Evolutionary conservation across 2,113 vertebrate genomes (phyloP).

Genomic region (Pogona vitticeps): DNA sequence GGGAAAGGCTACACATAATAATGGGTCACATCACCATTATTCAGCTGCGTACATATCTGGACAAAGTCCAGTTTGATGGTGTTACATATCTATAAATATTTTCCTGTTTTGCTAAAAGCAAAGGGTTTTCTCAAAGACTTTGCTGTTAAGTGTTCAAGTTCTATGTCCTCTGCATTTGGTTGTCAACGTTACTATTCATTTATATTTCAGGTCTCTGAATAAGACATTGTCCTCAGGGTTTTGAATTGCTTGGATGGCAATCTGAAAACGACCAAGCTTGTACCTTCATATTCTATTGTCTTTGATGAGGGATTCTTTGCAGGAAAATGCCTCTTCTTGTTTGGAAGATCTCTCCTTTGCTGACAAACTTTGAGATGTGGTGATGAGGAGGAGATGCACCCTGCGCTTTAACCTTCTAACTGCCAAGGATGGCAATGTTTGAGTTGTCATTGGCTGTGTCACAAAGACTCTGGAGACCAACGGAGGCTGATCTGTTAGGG

Average conservation of each 20-base stretch:
- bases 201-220: conserved; percentile 68
- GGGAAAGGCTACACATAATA: not conserved
- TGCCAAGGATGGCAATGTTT: conserved; percentile 26
- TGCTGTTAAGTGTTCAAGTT: conserved; percentile 67
- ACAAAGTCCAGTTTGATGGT: not conserved
- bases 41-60: not conserved
- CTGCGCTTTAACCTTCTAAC: conserved; percentile 52
- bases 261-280: conserved; percentile 51
- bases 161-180: conserved; percentile 61
- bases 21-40: not conserved
- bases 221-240: conserved; percentile 73
- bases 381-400: conserved; percentile 57
- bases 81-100: not conserved
- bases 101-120: conserved; percentile 4
- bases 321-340: conserved; percentile 68
- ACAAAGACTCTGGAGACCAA: not conserved
- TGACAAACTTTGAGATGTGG: conserved; percentile 70
- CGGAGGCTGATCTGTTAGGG: not conserved
- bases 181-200: conserved; percentile 72
- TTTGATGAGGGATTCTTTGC: conserved; percentile 70
- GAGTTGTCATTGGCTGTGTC: not conserved
- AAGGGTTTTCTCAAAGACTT: conserved; percentile 47
- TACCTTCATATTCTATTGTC: conserved; percentile 74
- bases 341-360: conserved; percentile 71
- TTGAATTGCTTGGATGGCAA: conserved; percentile 64